Conservation (phyloP, 2,797 vertebrate genomes). For the Amblyraja radiata region DNA sequence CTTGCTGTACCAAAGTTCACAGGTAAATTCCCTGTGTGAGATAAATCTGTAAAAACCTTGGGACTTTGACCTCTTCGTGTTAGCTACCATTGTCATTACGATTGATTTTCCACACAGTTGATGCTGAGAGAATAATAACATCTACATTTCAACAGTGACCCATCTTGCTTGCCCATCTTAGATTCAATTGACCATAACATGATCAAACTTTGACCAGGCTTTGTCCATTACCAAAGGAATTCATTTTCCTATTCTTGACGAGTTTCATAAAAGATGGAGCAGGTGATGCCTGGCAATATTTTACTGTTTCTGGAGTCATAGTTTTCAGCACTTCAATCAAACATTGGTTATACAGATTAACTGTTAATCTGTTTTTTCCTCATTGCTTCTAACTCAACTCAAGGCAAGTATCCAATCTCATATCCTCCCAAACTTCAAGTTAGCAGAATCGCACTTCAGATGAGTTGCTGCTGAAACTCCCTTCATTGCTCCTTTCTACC, state of each 20-base stretch:
- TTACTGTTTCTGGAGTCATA: neutral
- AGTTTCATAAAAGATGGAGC: neutral
- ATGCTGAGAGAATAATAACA: neutral
- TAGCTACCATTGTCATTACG: too few species aligned
- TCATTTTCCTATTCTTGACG: neutral
- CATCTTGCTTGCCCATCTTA: neutral
- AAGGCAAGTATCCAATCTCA: neutral
- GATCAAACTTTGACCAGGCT: neutral
- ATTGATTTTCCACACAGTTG: neutral
- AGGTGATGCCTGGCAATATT: too few species aligned
- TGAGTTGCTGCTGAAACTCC: neutral
- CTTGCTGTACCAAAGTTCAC: neutral
- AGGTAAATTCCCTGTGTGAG: neutral
- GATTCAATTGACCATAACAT: neutral
- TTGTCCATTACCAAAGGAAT: neutral
- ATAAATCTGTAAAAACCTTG: neutral
- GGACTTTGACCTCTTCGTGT: neutral
- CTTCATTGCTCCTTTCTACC: neutral
- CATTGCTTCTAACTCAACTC: neutral
- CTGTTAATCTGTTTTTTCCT: neutral
- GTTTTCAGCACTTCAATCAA: neutral
- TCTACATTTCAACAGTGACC: too few species aligned
- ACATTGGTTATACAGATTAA: neutral
- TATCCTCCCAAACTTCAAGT: neutral
- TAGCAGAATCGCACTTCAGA: neutral